Evolutionary conservation across 1,140 invertebrate genomes (phyloP).

Genomic region (Helicoverpa armigera): DNA sequence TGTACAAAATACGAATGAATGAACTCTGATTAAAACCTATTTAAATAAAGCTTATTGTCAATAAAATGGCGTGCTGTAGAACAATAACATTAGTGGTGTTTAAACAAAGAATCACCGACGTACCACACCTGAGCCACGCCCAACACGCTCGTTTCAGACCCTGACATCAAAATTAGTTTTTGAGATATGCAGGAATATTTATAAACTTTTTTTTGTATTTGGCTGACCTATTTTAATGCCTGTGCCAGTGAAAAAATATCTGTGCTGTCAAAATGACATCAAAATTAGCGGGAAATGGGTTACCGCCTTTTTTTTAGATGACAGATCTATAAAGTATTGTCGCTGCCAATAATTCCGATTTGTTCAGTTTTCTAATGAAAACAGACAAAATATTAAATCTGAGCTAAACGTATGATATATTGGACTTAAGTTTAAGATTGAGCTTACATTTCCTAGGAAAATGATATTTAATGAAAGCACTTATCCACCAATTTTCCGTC

Average conservation of each 20-base stretch:
- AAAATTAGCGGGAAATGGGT: not conserved
- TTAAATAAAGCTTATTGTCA: constrained; percentile 40
- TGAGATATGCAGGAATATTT: constrained; percentile 37
- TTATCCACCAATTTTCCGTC: no score
- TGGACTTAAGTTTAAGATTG: no score
- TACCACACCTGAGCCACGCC: constrained; percentile 52
- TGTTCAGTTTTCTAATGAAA: no score
- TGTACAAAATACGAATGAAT: not conserved
- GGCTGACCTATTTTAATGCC: constrained; percentile 11
- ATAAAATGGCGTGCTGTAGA: constrained; percentile 43
- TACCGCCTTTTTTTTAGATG: no score
- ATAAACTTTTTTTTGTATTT: constrained; percentile 20
- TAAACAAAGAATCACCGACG: constrained; percentile 51
- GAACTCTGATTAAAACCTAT: constrained; percentile 34
- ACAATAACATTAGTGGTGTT: constrained; percentile 45
- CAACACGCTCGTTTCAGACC: constrained; percentile 50
- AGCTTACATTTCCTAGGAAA: no score
- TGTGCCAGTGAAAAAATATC: not conserved
- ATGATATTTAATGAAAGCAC: no score
- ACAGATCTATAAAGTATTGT: not conserved
- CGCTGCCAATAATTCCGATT: no score
- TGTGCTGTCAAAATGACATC: constrained; percentile 5
- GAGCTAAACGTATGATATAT: no score
- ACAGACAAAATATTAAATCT: no score
- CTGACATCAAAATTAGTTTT: constrained; percentile 54